Conservation (phyloP, 2,797 vertebrate species). For the Mallotus villosus region DNA sequence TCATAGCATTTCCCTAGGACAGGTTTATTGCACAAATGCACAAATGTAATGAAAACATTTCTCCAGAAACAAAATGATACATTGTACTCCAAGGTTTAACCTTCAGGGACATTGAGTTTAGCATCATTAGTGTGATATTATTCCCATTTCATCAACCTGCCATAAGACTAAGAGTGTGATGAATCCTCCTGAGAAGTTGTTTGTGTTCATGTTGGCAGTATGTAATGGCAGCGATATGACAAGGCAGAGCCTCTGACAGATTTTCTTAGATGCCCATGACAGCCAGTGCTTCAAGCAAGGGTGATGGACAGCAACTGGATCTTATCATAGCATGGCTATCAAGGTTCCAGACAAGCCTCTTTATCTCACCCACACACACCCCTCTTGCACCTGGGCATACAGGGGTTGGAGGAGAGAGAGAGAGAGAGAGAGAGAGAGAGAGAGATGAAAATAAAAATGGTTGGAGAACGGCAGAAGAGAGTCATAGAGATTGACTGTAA, state of each 20-base stretch:
- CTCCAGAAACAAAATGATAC: background rate
- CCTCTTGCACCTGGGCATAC: conserved; percentile 59
- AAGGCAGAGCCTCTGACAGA: conserved; percentile 52
- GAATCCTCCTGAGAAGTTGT: conserved; percentile 39
- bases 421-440: conserved; percentile 6
- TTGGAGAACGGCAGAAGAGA: conserved; percentile 7
- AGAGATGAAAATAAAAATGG: background rate
- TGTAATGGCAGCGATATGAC: conserved; percentile 46
- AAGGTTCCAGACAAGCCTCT: conserved; percentile 64
- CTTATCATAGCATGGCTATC: conserved; percentile 71
- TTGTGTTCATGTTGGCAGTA: conserved; percentile 36
- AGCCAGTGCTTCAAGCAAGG: conserved; percentile 53
- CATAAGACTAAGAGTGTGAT: conserved; percentile 27
- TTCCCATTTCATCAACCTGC: conserved; percentile 25
- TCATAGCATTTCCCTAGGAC: background rate
- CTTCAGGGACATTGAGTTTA: background rate
- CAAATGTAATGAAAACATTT: background rate
- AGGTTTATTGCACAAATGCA: background rate
- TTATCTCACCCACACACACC: conserved; percentile 75
- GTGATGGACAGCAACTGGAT: conserved; percentile 69
- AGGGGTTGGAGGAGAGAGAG: conserved; percentile 12
- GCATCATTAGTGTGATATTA: conserved; percentile 24
- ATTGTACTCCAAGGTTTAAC: background rate
- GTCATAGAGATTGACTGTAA: no score
- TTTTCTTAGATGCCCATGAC: conserved; percentile 48